A percentile compares a stretch with the other conserved stretches of the same genome.
phyloP scores from a whole-genome alignment of 2,888 invertebrate species.

The Ametastegia equiseti region DNA sequence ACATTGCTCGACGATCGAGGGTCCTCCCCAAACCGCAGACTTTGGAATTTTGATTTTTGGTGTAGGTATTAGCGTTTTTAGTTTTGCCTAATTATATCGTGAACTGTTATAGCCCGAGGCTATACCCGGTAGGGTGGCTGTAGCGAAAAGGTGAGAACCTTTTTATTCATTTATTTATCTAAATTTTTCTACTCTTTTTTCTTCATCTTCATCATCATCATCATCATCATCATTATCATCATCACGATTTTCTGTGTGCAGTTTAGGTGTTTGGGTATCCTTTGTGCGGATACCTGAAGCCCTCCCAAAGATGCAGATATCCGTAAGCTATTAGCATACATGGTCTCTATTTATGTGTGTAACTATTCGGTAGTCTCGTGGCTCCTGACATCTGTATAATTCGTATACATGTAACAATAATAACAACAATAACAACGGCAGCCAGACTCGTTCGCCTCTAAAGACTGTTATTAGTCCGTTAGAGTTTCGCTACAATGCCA shows the following conservation, averaged over 20 bases:
- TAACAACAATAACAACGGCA: neutral
- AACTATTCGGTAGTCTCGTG: too few species aligned
- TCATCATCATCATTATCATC: too few species aligned
- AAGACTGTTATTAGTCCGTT: slow-evolving; percentile 34
- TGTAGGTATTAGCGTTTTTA: slow-evolving; percentile 13
- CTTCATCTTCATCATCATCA: too few species aligned
- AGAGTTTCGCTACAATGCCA: slow-evolving; percentile 23
- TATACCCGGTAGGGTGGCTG: neutral
- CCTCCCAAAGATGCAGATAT: too few species aligned
- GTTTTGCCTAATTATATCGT: slow-evolving; percentile 20
- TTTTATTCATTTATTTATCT: neutral
- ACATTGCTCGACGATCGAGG: neutral
- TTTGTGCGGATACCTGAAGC: too few species aligned
- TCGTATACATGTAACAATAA: neutral
- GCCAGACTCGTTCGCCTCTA: slow-evolving; percentile 2
- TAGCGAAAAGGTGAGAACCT: neutral
- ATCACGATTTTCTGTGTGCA: too few species aligned
- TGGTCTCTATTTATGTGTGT: too few species aligned
- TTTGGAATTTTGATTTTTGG: slow-evolving; percentile 10
- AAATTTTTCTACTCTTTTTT: neutral
- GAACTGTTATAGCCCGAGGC: neutral
- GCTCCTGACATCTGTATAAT: neutral
- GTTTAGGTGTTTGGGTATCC: too few species aligned
- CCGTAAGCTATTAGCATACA: too few species aligned
- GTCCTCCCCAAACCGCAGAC: slow-evolving; percentile 9